These are phyloP conservation scores for Rutilus rutilus DNA, from an alignment of 2,113 vertebrate genomes.

Conservation along the genomic window DNA sequence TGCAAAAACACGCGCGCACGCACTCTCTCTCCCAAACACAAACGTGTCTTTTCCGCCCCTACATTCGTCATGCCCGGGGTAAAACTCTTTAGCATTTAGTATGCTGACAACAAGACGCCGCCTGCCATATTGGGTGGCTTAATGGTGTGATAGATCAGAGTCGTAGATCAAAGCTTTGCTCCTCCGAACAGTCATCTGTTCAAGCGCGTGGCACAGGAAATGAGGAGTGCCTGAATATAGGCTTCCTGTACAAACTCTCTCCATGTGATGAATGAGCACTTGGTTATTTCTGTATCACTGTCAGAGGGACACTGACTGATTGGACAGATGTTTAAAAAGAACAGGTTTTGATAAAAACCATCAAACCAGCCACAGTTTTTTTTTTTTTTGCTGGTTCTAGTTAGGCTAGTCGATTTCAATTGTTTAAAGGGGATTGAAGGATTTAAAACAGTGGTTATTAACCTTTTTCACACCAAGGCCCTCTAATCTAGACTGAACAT, in stretches of 20 bases:
- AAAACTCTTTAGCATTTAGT: constrained; percentile 17
- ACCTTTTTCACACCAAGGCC: neutral
- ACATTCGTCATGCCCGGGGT: neutral
- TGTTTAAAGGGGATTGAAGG: neutral
- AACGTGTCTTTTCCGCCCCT: neutral
- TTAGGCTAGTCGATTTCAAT: neutral
- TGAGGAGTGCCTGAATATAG: constrained; percentile 24
- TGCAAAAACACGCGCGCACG: neutral
- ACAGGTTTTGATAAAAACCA: neutral
- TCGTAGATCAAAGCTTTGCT: constrained; percentile 22
- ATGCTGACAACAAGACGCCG: constrained; percentile 18
- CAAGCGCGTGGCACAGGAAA: neutral
- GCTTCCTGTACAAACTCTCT: constrained; percentile 33
- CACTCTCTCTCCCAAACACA: neutral
- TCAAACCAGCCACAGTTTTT: neutral
- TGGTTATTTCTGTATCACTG: constrained; percentile 59
- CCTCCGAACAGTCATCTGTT: constrained; percentile 10
- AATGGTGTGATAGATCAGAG: constrained; percentile 28
- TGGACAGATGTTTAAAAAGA: constrained; percentile 7
- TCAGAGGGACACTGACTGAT: constrained; percentile 36
- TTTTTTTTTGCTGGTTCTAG: neutral
- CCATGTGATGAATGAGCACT: constrained; percentile 54
- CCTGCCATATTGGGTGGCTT: constrained; percentile 12
- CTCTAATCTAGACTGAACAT: neutral
- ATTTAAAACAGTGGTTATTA: neutral